A percentile compares a stretch with the other conserved stretches of the same genome.
These are phyloP conservation scores for Enteromius treurensis DNA, from an alignment of 2,797 vertebrate genomes.

Conservation along the genomic window DNA sequence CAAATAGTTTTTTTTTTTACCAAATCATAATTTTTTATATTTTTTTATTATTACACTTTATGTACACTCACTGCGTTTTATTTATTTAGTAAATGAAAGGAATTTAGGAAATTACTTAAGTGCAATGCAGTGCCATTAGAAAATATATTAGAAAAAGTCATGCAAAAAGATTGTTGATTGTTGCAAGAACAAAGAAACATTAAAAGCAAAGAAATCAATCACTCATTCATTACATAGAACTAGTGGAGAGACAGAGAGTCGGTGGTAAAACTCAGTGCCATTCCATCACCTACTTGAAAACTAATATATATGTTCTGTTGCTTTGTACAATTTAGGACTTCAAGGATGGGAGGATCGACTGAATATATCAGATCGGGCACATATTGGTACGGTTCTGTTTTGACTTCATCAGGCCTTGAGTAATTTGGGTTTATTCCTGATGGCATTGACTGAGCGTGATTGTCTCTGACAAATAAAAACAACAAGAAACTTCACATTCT, in stretches of 20 bases:
- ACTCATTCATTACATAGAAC: neutral
- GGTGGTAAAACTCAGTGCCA: neutral
- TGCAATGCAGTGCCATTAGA: neutral
- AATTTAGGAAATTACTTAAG: neutral
- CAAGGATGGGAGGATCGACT: slow-evolving; percentile 83
- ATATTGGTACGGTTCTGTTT: slow-evolving; percentile 75
- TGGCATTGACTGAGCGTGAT: neutral
- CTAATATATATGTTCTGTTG: neutral
- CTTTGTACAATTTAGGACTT: slow-evolving; percentile 68
- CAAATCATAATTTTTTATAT: too few relatives aligned
- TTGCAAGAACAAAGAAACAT: neutral
- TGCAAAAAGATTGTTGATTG: neutral
- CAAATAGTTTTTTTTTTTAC: too few relatives aligned
- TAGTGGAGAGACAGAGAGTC: neutral
- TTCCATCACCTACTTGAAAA: neutral
- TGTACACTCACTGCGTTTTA: too few relatives aligned
- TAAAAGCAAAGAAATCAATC: neutral
- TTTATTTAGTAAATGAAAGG: neutral
- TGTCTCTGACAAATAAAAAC: neutral
- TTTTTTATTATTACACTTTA: too few relatives aligned
- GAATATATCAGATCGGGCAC: slow-evolving; percentile 85
- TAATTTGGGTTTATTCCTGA: neutral
- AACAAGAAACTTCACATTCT: neutral
- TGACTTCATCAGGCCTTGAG: neutral
- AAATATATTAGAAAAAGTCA: neutral